Evolutionary conservation across 2,113 vertebrate genomes (phyloP), one percentile per base, ranked within the genome.

Genomic region (Romanogobio albipinnatus): DNA sequence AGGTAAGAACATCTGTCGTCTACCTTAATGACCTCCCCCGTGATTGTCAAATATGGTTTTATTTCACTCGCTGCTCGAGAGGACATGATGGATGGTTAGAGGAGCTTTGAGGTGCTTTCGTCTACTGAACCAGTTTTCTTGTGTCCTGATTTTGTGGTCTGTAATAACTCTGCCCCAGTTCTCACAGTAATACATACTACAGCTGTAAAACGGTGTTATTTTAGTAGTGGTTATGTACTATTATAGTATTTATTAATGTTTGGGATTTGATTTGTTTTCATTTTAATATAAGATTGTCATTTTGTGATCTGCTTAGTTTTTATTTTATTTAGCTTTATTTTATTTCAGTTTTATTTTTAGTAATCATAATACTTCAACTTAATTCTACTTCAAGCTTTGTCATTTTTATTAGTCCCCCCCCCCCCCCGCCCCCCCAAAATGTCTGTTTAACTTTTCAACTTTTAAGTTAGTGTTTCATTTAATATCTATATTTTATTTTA

Each of bases 1-100:
- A 99, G 97, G 97, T 98, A 90, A 90, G 8, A n/a, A 5, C 9
- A 15, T 24, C 53, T 1, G 33, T 66, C 62, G 17, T 66, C 29
- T 33, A 66, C 24, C 58, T 59, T 71, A 15, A 76, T 76, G 71
- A 47, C 3, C 29, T 79, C 43, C n/a, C 26, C 22, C 0, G 51
- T 39, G 68, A n/a, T 39, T 39, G 19, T 77, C 15, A 68, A 24
- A 82, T 43, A 53, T 78, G 5, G 3, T 24, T 79, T 36, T 19
- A 29, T 83, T 82, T 49, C 4, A 45, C 22, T 47, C 45, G 33
- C 15, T 22, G 8, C 49, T n/a, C 2, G 39, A 49, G 26, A 24
- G 61, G 13, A 56, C 76, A 79, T 83, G 33, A 49, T 85, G 76
- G 53, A 66, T 76, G 29, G 3, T 80, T 22, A 75, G 33, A 61